These are phyloP conservation scores for Caenorhabditis sinica DNA, from an alignment of 2,888 invertebrate genomes.

Conservation along the genomic window DNA sequence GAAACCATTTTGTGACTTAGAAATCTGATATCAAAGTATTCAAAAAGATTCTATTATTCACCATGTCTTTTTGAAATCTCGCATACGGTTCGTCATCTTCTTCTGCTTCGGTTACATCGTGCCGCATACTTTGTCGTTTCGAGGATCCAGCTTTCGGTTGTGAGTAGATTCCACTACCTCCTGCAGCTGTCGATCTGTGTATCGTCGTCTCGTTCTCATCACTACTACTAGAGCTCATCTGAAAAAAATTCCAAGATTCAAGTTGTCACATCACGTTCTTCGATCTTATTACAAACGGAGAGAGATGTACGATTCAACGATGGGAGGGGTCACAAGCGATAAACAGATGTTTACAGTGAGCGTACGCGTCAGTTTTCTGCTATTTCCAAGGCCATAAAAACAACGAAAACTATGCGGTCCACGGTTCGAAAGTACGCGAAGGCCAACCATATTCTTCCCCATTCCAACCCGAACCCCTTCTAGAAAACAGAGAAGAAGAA, in stretches of 20 bases:
- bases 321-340: no score
- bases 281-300: not conserved
- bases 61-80: slow-evolving; percentile 38
- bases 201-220: slow-evolving; percentile 63
- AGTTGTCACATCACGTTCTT: slow-evolving; percentile 10
- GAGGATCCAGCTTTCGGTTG: slow-evolving; percentile 58
- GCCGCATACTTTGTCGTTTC: slow-evolving; percentile 25
- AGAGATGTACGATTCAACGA: not conserved
- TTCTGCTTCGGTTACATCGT: slow-evolving; percentile 53
- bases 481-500: not conserved
- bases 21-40: no score
- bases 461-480: not conserved
- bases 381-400: slow-evolving; percentile 49
- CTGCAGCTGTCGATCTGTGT: slow-evolving; percentile 1
- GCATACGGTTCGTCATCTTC: slow-evolving; percentile 48
- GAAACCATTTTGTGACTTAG: no score
- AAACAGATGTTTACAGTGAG: slow-evolving; percentile 45
- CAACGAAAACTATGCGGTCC: slow-evolving; percentile 51
- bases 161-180: slow-evolving; percentile 42
- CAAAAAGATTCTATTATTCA: not conserved
- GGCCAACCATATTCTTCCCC: slow-evolving; percentile 10
- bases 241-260: not conserved
- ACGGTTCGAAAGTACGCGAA: slow-evolving; percentile 49
- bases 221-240: slow-evolving; percentile 66
- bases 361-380: slow-evolving; percentile 16